Base-by-base conservation (phyloP, 2,888 invertebrate species). In the Troilus luridus region DNA sequence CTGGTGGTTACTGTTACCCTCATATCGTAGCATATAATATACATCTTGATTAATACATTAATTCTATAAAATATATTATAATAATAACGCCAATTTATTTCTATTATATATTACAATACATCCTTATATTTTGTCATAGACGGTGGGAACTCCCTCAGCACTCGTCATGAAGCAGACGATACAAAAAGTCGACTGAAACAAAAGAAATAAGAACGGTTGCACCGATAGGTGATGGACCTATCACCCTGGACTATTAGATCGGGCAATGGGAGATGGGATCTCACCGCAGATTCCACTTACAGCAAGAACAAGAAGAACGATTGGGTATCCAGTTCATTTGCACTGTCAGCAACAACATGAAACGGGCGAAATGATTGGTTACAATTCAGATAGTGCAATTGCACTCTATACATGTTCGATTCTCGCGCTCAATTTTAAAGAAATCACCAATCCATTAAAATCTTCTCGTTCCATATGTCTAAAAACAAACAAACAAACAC, bases 201-300 rank as follows among this genome's bases (percentile, higher is more conserved):
- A 77, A 27, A 77, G 14, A 77, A 27, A 41, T 17, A 41, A 77
- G 7, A 77, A 27, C 8, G 12, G 72, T 6, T 72, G 72, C 41
- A 24, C 9, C 5, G 67, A 67, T 27, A 41, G 72, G 72, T 77
- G 72, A 77, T 77, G 72, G 72, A 77, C 3, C 67, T 27, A 67
- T 67, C 12, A 5, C 27, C 12, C 14, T 6, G 41, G 67, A 27
- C 67, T 67, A 67, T 67, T 67, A 67, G 64, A 10, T n/a, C 10
- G 12, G 1, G 72, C 1, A n/a, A 41, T 41, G 41, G 27, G 72
- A 77, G 41, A 77, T 77, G 72, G 72, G 72, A 77, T 77, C 72
- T 77, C 27, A 77, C 72, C 72, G 72, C 72, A 77, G 72, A 77
- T 77, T 77, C 72, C 72, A 77, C 72, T 77, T 77, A 77, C 72